These are phyloP conservation scores for Parnassius smintheus DNA, from an alignment of 2,888 invertebrate genomes.

Conservation along the genomic window DNA sequence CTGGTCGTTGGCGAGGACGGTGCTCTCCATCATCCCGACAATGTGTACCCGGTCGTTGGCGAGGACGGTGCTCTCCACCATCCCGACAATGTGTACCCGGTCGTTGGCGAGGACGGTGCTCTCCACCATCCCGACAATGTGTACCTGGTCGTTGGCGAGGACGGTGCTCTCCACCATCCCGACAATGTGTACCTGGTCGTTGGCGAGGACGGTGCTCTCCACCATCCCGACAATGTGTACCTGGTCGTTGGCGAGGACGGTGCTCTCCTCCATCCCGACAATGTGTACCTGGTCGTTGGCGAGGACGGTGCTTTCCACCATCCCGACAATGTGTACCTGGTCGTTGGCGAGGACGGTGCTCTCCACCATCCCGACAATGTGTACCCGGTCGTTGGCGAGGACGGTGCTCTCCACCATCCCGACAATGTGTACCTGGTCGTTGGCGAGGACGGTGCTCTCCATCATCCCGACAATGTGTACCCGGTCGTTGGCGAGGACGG, in stretches of 20 bases:
- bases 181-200: background rate
- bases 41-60: background rate
- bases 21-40: background rate
- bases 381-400: slow-evolving; percentile 80
- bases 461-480: background rate
- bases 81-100: slow-evolving; percentile 67
- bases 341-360: slow-evolving; percentile 90
- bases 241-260: background rate
- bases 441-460: slow-evolving; percentile 36
- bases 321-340: slow-evolving; percentile 44
- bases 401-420: slow-evolving; percentile 80
- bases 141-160: background rate
- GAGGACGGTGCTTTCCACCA: background rate
- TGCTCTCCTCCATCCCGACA: background rate
- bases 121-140: background rate
- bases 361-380: slow-evolving; percentile 93
- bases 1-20: background rate
- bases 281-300: background rate
- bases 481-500: background rate
- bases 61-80: slow-evolving; percentile 87
- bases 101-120: background rate
- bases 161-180: background rate
- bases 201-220: background rate
- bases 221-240: background rate
- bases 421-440: slow-evolving; percentile 64